Percentiles rank a stretch among this genome's conserved stretches.
Evolutionary conservation across 1,140 invertebrate species (phyloP).

Genomic region (Rhyacophila brunnea): DNA sequence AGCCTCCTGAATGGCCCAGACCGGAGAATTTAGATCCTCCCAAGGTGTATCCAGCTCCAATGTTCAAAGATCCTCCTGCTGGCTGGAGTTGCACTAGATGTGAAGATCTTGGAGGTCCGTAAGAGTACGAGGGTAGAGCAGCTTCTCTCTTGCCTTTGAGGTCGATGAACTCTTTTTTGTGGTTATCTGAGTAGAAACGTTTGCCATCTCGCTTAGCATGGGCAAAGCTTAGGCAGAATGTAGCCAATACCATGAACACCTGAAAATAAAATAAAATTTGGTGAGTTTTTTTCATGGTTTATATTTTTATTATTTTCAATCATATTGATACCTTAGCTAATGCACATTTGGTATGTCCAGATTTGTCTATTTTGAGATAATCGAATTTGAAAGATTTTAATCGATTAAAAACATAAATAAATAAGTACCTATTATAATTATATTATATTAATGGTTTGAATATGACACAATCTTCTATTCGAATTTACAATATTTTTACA

Average conservation of each 20-base stretch:
- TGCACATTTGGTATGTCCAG: no score
- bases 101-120: slow-evolving; percentile 12
- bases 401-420: no score
- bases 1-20: slow-evolving; percentile 4
- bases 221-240: slow-evolving; percentile 7
- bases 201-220: slow-evolving; percentile 24
- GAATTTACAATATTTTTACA: no score
- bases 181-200: slow-evolving; percentile 12
- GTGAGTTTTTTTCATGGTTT: no score
- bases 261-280: slow-evolving; percentile 13
- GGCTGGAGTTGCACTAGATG: slow-evolving; percentile 21
- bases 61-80: slow-evolving; percentile 23
- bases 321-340: no score
- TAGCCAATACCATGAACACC: slow-evolving; percentile 10
- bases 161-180: slow-evolving; percentile 14
- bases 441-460: no score
- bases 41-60: slow-evolving; percentile 28
- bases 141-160: slow-evolving; percentile 32
- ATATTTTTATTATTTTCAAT: no score
- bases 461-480: no score
- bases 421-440: no score
- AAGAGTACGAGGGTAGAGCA: slow-evolving; percentile 12
- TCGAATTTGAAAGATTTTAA: no score
- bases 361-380: no score
- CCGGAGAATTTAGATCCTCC: slow-evolving; percentile 18